phyloP scores from a whole-genome alignment of 1,140 invertebrate species.

The Solenopsis fugax region DNA sequence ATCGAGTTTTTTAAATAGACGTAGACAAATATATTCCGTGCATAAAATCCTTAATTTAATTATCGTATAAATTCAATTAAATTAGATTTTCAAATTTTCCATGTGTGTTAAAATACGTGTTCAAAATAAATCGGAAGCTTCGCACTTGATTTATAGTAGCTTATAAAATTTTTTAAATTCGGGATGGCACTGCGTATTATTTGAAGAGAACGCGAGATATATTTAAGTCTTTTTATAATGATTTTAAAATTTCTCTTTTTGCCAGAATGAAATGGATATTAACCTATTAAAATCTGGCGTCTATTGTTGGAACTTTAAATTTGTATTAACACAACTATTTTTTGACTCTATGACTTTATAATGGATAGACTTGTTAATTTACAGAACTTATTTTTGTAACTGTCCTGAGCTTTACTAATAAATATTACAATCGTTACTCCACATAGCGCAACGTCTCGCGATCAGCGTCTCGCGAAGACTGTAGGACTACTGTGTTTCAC shows the following conservation, averaged over 20 bases:
- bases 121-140: background rate
- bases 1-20: background rate
- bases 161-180: background rate
- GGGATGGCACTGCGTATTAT: background rate
- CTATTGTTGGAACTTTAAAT: background rate
- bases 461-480: background rate
- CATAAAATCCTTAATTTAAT: background rate
- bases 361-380: background rate
- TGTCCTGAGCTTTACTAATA: background rate
- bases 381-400: background rate
- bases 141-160: background rate
- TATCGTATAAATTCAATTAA: background rate
- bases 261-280: background rate
- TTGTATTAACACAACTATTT: background rate
- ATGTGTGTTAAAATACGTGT: slow-evolving; percentile 1
- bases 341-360: background rate
- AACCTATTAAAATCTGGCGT: background rate
- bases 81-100: background rate
- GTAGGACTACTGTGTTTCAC: slow-evolving; percentile 8
- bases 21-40: slow-evolving; percentile 7
- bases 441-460: background rate
- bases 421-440: background rate
- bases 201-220: background rate
- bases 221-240: background rate
- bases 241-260: background rate